phyloP scores from a whole-genome alignment of 2,888 invertebrate genomes.

The Incurvaria masculella region DNA sequence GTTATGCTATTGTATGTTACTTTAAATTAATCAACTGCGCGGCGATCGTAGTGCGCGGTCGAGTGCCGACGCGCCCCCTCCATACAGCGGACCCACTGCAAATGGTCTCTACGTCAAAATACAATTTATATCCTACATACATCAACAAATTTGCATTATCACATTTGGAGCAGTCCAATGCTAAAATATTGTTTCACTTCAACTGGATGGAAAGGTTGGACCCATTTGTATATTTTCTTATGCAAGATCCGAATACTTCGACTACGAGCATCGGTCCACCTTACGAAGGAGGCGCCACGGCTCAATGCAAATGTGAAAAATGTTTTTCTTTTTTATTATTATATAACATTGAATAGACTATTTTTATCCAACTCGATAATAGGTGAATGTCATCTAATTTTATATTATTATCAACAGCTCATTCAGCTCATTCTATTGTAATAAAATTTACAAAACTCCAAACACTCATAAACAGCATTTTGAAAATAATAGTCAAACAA shows the following conservation, averaged over 20 bases:
- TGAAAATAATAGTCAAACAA: no score
- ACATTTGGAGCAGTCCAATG: conserved; percentile 32
- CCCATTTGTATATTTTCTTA: conserved; percentile 38
- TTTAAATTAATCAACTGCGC: no score
- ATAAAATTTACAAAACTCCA: not conserved
- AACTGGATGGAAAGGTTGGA: conserved; percentile 52
- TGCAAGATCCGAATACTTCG: conserved; percentile 5
- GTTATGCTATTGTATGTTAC: no score
- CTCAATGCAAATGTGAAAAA: not conserved
- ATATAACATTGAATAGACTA: not conserved
- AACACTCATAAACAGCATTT: no score
- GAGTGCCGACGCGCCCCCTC: not conserved
- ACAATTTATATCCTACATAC: not conserved
- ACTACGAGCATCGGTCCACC: not conserved
- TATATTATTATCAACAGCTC: not conserved
- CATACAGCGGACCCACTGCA: not conserved
- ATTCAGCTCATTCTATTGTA: not conserved
- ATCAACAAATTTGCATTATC: not conserved
- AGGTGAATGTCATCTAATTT: not conserved
- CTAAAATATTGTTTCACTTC: conserved; percentile 30
- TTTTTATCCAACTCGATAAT: not conserved
- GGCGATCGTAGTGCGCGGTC: no score
- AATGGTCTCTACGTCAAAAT: not conserved
- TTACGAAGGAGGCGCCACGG: not conserved
- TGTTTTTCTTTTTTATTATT: not conserved